Evolutionary conservation across 2,888 invertebrate genomes (phyloP).

Genomic region (Metalampra italica): DNA sequence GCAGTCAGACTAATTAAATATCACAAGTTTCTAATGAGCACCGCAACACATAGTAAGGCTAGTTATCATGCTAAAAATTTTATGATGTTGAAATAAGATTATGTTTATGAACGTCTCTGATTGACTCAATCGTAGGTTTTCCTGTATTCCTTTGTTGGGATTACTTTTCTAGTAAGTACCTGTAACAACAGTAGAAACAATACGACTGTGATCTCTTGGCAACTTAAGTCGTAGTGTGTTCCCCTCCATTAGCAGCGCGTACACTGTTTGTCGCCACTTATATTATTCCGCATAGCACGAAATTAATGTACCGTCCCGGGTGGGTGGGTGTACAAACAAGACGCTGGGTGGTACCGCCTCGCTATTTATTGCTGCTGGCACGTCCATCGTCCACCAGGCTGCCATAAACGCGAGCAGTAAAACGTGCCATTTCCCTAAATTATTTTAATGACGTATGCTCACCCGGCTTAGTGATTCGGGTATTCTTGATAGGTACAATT

Average conservation of each 20-base stretch:
- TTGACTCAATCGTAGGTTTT: too few species aligned
- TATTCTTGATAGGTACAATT: slow-evolving; percentile 38
- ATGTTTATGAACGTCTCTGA: too few species aligned
- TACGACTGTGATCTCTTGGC: slow-evolving; percentile 3
- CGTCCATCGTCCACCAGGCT: slow-evolving; percentile 44
- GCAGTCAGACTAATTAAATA: too few species aligned
- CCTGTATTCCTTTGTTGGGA: too few species aligned
- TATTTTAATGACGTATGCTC: slow-evolving; percentile 66
- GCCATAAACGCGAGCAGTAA: slow-evolving; percentile 62
- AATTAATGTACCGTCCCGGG: slow-evolving; percentile 57
- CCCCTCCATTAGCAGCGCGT: slow-evolving; percentile 52
- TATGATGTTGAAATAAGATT: too few species aligned
- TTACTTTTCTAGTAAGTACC: too few species aligned
- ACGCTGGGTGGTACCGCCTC: slow-evolving; percentile 51
- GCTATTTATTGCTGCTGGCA: slow-evolving; percentile 64
- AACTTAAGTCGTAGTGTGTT: slow-evolving; percentile 40
- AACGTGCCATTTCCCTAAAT: slow-evolving; percentile 66
- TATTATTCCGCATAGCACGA: slow-evolving; percentile 54
- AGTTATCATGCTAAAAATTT: too few species aligned
- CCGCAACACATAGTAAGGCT: too few species aligned
- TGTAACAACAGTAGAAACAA: neutral
- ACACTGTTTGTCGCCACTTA: slow-evolving; percentile 59
- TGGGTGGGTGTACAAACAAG: slow-evolving; percentile 45
- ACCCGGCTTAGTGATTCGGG: slow-evolving; percentile 49
- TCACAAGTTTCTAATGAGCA: too few species aligned